These are phyloP conservation scores for Larimichthys polyactis DNA, from an alignment of 2,113 vertebrate species.

Conservation along the genomic window DNA sequence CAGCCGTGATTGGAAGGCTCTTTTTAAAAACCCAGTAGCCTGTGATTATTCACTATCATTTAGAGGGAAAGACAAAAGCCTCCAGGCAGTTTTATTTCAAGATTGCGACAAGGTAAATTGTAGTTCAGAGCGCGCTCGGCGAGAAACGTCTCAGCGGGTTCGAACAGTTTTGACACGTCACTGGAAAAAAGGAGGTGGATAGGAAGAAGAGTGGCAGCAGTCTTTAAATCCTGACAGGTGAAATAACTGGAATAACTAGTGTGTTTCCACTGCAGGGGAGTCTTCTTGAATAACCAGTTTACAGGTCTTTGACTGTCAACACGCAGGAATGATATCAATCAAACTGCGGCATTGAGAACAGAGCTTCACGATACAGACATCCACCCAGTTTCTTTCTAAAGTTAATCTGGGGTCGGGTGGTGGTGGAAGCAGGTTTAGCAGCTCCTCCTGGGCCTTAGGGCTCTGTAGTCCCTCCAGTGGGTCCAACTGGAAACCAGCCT, in stretches of 20 bases:
- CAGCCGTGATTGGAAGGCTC: constrained; percentile 44
- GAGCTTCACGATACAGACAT: no score
- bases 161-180: constrained; percentile 49
- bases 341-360: no score
- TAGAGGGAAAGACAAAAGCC: constrained; percentile 70
- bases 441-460: no score
- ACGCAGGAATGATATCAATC: no score
- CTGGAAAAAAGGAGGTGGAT: not conserved
- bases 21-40: constrained; percentile 44
- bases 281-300: not conserved
- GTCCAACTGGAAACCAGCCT: no score
- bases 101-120: constrained; percentile 60
- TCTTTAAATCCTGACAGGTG: constrained; percentile 25
- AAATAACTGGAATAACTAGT: constrained; percentile 26
- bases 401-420: no score
- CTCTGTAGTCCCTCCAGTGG: no score
- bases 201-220: constrained; percentile 21
- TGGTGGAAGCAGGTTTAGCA: no score
- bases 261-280: not conserved
- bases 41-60: constrained; percentile 72
- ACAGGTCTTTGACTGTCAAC: not conserved
- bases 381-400: no score
- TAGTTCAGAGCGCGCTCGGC: constrained; percentile 29
- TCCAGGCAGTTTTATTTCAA: constrained; percentile 61
- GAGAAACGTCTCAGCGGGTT: constrained; percentile 25